phyloP scores from a whole-genome alignment of 2,888 invertebrate species.

The Bedellia somnulentella region DNA sequence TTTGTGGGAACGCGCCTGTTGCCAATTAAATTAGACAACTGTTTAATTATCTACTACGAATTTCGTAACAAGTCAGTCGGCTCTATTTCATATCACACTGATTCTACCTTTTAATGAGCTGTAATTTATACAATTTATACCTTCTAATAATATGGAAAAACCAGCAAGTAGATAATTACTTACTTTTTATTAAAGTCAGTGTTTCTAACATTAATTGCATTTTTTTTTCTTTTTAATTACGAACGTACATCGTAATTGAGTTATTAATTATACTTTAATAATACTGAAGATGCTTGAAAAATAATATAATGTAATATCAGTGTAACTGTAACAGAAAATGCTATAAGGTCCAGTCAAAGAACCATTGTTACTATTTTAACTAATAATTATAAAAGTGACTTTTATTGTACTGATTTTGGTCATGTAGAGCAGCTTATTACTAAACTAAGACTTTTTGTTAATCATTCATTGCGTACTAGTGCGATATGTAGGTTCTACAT shows the following conservation, averaged over 20 bases:
- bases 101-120: constrained; percentile 6
- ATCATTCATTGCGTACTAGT: too few species aligned
- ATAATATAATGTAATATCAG: too few species aligned
- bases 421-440: too few species aligned
- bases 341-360: too few species aligned
- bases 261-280: constrained; percentile 10
- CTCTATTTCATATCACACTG: constrained; percentile 17
- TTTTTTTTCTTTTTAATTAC: constrained; percentile 32
- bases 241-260: constrained; percentile 21
- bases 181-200: too few species aligned
- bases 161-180: background rate
- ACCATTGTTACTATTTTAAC: too few species aligned
- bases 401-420: too few species aligned
- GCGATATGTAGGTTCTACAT: too few species aligned
- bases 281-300: constrained; percentile 22
- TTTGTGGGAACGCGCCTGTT: constrained; percentile 51
- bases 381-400: too few species aligned
- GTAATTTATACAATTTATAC: background rate
- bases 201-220: too few species aligned
- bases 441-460: too few species aligned
- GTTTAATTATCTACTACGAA: constrained; percentile 45
- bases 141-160: background rate
- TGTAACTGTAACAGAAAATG: too few species aligned
- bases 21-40: constrained; percentile 58
- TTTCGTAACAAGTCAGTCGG: constrained; percentile 25